Evolutionary conservation across 23 tunicate species (phyloP), one percentile per base, ranked within the genome.

Genomic region (Clavelina lepadiformis): DNA sequence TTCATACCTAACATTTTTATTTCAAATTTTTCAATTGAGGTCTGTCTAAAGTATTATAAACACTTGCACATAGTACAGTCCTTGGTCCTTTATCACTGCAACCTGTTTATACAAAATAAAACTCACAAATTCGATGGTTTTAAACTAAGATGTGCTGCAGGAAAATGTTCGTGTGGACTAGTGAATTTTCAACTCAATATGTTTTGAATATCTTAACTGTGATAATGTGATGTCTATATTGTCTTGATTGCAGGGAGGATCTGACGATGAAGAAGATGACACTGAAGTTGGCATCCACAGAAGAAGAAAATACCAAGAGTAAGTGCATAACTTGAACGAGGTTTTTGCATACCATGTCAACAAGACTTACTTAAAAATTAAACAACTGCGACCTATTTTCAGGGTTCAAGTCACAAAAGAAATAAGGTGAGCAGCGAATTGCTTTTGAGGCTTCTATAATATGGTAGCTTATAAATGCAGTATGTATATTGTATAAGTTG

Each of bases 211-310:
- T 11, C 11, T 11, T 44, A 44, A 15, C 15, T 44, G 11, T 44
- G 49, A 41, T 41, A 15, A 11, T 41, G 49, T 15, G 11, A 11
- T 41, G 49, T 41, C 15, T 11, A 41, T 11, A 18, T 53, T 53
- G n/a, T 11, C 22, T 53, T 27, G 21, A 31, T 35, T 22, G 32
- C 73, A 87, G 96, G 96, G 96, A 65, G 96, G 96, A 2, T 79
- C 87, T 2, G 96, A 87, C 74, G 86, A 87, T 80, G 96, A 87
- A 35, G 87, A 73, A 44, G 96, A 87, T 68, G 87, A 79, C 24
- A 72, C 96, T 2, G 87, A 79, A 35, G 78, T 58, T 59, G 96
- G 87, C 30, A 55, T 77, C 22, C 82, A 72, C 25, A 74, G 68
- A 35, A 73, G 87, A 35, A 79, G 52, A 58, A 85, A 87, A 58